phyloP scores from a whole-genome alignment of 2,797 vertebrate species.

The Antennarius maculatus region DNA sequence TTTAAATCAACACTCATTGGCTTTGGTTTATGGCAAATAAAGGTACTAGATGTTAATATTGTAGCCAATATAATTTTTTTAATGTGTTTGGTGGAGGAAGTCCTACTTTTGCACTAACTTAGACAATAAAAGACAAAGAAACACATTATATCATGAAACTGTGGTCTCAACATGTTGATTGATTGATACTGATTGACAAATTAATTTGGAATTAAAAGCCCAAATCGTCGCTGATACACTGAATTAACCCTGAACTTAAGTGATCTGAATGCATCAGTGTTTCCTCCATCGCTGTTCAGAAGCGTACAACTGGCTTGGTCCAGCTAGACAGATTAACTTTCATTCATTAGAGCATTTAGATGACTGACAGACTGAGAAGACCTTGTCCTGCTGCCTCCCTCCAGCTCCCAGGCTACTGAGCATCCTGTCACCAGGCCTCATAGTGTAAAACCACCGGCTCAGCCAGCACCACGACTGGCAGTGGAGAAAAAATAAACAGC shows the following conservation, averaged over 20 bases:
- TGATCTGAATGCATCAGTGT: slow-evolving; percentile 43
- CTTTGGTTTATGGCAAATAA: slow-evolving; percentile 10
- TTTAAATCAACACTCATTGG: slow-evolving; percentile 3
- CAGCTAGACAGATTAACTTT: slow-evolving; percentile 54
- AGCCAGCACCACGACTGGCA: slow-evolving; percentile 67
- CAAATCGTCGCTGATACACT: slow-evolving; percentile 39
- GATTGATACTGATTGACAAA: background rate
- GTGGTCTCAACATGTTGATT: background rate
- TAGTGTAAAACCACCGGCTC: slow-evolving; percentile 58
- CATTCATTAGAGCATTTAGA: slow-evolving; percentile 46
- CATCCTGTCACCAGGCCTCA: slow-evolving; percentile 67
- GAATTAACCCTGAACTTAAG: slow-evolving; percentile 27
- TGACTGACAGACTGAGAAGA: slow-evolving; percentile 66
- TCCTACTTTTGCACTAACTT: no score
- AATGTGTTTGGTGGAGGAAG: background rate
- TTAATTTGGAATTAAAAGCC: slow-evolving; percentile 25
- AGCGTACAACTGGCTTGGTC: slow-evolving; percentile 20
- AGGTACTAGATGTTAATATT: slow-evolving; percentile 37
- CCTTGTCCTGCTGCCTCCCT: slow-evolving; percentile 43
- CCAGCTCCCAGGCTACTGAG: slow-evolving; percentile 48
- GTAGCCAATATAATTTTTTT: slow-evolving; percentile 47
- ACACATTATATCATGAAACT: no score
- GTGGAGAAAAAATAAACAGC: slow-evolving; percentile 88
- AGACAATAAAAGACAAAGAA: background rate
- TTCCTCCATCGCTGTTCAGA: slow-evolving; percentile 27